Conservation (phyloP, 1,140 invertebrate genomes). For the Thaumatotibia leucotreta region DNA sequence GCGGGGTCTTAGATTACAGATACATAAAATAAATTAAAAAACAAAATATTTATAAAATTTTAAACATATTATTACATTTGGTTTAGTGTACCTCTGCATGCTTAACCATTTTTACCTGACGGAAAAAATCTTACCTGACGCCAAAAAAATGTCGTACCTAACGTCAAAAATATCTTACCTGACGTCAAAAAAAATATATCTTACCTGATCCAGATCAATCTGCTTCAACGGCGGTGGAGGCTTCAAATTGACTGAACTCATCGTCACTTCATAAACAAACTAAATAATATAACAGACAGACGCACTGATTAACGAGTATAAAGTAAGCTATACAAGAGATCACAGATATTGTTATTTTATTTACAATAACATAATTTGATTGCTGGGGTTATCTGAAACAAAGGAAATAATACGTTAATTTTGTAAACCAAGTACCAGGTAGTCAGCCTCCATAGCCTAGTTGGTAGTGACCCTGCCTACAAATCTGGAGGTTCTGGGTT, state of each 20-base stretch:
- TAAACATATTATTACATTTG: too few species aligned
- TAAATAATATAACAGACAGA: conserved; percentile 26
- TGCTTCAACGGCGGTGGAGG: conserved; percentile 82
- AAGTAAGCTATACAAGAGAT: conserved; percentile 46
- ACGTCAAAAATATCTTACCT: too few species aligned
- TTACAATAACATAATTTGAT: conserved; percentile 58
- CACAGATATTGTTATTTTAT: conserved; percentile 50
- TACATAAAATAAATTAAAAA: too few species aligned
- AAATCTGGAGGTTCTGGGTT: too few species aligned
- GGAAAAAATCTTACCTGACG: too few species aligned
- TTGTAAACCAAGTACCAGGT: not conserved
- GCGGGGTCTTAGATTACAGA: too few species aligned
- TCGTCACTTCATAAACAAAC: conserved; percentile 35
- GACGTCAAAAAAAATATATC: conserved; percentile 22
- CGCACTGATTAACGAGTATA: conserved; percentile 44
- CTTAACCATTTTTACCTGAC: too few species aligned
- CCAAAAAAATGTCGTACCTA: too few species aligned
- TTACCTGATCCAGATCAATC: conserved; percentile 89
- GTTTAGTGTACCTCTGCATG: too few species aligned
- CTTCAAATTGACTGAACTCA: conserved; percentile 45
- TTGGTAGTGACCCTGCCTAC: too few species aligned
- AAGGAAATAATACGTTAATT: not conserved
- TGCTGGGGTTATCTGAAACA: conserved; percentile 16
- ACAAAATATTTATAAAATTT: too few species aligned
- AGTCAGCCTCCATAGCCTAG: too few species aligned